phyloP scores from a whole-genome alignment of 2,113 vertebrate genomes.

The Xerus inauris region DNA sequence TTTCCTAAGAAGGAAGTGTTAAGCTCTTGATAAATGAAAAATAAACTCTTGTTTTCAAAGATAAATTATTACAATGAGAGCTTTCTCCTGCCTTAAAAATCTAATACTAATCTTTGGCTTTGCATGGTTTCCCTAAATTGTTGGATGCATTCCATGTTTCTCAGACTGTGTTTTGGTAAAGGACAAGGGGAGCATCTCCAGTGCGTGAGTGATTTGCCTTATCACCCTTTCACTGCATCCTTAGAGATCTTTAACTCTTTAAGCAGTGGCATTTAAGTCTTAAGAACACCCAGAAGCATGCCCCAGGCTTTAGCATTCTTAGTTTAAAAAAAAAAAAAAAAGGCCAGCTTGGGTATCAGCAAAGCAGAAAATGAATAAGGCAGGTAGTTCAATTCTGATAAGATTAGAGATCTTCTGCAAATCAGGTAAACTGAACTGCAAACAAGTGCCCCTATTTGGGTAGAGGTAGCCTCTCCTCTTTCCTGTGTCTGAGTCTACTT shows the following conservation, averaged over 20 bases:
- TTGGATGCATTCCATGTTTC: conserved; percentile 86
- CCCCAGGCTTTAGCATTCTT: conserved; percentile 84
- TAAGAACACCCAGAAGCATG: conserved; percentile 88
- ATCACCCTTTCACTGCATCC: conserved; percentile 86
- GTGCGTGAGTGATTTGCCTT: conserved; percentile 86
- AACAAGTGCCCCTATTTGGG: conserved; percentile 50
- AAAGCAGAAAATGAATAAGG: conserved; percentile 84
- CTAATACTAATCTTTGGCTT: conserved; percentile 83
- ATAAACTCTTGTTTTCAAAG: conserved; percentile 80
- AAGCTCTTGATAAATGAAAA: conserved; percentile 78
- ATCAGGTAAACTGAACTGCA: conserved; percentile 77
- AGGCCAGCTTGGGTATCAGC: conserved; percentile 72
- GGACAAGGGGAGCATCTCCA: conserved; percentile 79
- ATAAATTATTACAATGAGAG: conserved; percentile 80
- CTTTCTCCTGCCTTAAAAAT: conserved; percentile 84
- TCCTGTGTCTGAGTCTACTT: background rate
- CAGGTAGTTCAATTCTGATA: conserved; percentile 71
- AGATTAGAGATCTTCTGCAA: conserved; percentile 71
- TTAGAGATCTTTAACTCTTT: conserved; percentile 88
- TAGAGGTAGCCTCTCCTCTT: background rate
- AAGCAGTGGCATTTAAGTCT: conserved; percentile 86
- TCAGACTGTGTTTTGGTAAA: conserved; percentile 80
- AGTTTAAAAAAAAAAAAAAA: conserved; percentile 42
- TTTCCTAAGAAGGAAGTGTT: conserved; percentile 73
- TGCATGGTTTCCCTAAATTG: conserved; percentile 80